phyloP scores from a whole-genome alignment of 2,888 invertebrate species.

The Leptopilina syphax region DNA sequence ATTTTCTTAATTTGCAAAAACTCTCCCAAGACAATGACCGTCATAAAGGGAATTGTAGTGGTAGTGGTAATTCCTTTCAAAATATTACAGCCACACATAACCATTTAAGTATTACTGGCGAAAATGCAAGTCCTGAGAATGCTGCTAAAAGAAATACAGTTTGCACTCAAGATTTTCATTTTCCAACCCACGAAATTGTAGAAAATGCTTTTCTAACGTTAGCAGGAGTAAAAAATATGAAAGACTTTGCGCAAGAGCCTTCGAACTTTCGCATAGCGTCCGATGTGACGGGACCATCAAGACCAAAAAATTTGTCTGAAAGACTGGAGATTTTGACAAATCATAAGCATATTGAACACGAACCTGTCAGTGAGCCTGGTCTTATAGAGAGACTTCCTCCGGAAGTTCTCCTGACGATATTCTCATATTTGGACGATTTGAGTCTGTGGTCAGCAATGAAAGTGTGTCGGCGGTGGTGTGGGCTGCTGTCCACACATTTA shows the following conservation, averaged over 20 bases:
- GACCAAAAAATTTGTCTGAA: slow-evolving; percentile 80
- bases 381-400: slow-evolving; percentile 85
- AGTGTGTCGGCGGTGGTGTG: slow-evolving; percentile 91
- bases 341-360: slow-evolving; percentile 72
- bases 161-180: slow-evolving; percentile 26
- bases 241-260: slow-evolving; percentile 54
- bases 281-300: slow-evolving; percentile 74
- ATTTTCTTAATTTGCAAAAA: slow-evolving; percentile 51
- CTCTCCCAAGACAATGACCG: slow-evolving; percentile 41
- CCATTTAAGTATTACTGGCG: slow-evolving; percentile 50
- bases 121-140: slow-evolving; percentile 41
- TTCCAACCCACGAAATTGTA: slow-evolving; percentile 56
- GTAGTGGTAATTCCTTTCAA: slow-evolving; percentile 50
- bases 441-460: slow-evolving; percentile 93
- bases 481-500: slow-evolving; percentile 87
- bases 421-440: slow-evolving; percentile 93
- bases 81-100: slow-evolving; percentile 54
- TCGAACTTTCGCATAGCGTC: slow-evolving; percentile 60
- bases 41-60: slow-evolving; percentile 44
- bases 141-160: slow-evolving; percentile 5
- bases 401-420: slow-evolving; percentile 91
- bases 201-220: slow-evolving; percentile 62
- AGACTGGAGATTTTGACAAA: slow-evolving; percentile 81
- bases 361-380: slow-evolving; percentile 78
- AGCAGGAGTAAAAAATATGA: slow-evolving; percentile 57